Conservation (phyloP, 1,140 invertebrate species). For the Plectrocnemia conspersa region DNA sequence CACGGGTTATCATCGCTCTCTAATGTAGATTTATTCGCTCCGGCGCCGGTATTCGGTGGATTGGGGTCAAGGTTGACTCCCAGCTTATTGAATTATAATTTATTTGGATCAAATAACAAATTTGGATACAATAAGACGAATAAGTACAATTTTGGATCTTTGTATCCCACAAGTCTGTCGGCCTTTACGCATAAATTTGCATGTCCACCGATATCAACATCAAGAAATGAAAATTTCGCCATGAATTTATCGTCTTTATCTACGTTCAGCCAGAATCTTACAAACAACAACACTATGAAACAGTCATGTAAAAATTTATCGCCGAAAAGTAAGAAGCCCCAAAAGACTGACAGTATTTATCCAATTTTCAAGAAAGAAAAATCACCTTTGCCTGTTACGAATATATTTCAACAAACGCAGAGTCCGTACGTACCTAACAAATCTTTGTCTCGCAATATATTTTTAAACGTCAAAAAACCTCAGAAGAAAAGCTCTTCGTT, state of each 20-base stretch:
- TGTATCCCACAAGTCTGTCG: constrained; percentile 27
- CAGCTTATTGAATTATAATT: constrained; percentile 40
- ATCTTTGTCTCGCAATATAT: constrained; percentile 47
- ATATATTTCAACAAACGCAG: constrained; percentile 48
- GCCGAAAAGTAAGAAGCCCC: constrained; percentile 44
- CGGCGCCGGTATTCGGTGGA: constrained; percentile 49
- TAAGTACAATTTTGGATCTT: constrained; percentile 27
- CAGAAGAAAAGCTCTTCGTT: constrained; percentile 41
- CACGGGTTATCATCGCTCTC: constrained; percentile 12
- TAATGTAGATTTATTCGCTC: constrained; percentile 48
- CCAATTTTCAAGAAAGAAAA: constrained; percentile 43
- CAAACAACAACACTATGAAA: constrained; percentile 42
- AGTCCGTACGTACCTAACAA: constrained; percentile 50
- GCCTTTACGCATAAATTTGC: constrained; percentile 50
- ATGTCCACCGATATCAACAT: constrained; percentile 29
- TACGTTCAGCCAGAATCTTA: constrained; percentile 23
- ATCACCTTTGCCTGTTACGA: constrained; percentile 41
- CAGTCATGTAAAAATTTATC: constrained; percentile 40
- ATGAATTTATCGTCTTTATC: constrained; percentile 5
- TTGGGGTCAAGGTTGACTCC: constrained; percentile 45
- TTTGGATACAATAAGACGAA: constrained; percentile 24
- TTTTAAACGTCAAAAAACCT: constrained; percentile 50
- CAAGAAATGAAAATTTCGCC: constrained; percentile 21
- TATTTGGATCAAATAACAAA: constrained; percentile 29
- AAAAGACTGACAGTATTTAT: constrained; percentile 37